These are phyloP conservation scores for Dicyrtomina minuta DNA, from an alignment of 2,888 invertebrate genomes.

Conservation along the genomic window DNA sequence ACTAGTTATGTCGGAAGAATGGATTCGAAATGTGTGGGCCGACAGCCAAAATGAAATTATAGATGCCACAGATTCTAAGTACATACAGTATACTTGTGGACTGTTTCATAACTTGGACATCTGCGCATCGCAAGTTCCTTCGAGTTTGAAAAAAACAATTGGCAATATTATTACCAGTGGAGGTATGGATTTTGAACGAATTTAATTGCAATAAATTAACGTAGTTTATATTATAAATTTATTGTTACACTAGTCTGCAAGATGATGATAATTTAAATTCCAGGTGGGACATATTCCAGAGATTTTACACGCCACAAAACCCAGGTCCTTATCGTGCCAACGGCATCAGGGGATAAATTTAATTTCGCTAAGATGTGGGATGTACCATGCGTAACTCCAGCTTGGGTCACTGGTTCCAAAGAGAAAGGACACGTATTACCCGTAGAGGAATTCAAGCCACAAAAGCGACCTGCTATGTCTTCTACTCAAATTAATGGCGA, in stretches of 20 bases:
- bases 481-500: conserved; percentile 20
- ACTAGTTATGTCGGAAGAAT: conserved; percentile 73
- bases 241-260: too few relatives aligned
- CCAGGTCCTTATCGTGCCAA: conserved; percentile 62
- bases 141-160: conserved; percentile 66
- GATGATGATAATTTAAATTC: conserved; percentile 44
- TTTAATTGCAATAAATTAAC: too few relatives aligned
- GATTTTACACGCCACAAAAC: conserved; percentile 60
- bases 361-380: conserved; percentile 63
- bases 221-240: too few relatives aligned
- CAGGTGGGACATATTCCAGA: conserved; percentile 64
- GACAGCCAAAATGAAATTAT: conserved; percentile 66
- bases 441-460: conserved; percentile 61
- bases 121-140: conserved; percentile 73
- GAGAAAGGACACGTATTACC: conserved; percentile 70
- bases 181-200: too few relatives aligned
- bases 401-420: conserved; percentile 81
- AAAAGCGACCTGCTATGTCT: neutral
- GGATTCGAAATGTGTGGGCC: conserved; percentile 81
- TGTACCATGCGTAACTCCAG: conserved; percentile 69
- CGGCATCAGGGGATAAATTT: conserved; percentile 70
- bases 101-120: conserved; percentile 76
- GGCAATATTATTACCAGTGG: conserved; percentile 69
- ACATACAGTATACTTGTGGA: conserved; percentile 66
- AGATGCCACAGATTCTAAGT: conserved; percentile 66